Conservation (phyloP, 2,797 vertebrate genomes). For the Sternarchorhynchus goeldii region DNA sequence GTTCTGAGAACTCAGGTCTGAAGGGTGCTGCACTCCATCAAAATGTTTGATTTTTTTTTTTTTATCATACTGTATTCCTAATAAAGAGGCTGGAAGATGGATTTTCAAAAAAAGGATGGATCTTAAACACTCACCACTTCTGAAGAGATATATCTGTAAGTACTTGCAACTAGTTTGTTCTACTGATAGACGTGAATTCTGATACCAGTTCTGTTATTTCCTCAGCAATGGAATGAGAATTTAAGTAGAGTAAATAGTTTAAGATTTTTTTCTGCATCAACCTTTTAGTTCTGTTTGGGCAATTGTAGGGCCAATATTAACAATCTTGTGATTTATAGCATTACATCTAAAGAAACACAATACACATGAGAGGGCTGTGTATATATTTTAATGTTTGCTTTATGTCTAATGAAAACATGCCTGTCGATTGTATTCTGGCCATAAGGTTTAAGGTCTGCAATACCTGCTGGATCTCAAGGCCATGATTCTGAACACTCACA, state of each 20-base stretch:
- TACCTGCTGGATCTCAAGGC: neutral
- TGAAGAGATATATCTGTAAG: constrained; percentile 24
- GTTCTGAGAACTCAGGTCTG: neutral
- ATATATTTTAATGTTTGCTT: constrained; percentile 7
- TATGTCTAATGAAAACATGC: neutral
- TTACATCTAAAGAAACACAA: constrained; percentile 5
- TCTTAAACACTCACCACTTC: neutral
- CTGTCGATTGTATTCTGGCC: neutral
- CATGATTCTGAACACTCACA: neutral
- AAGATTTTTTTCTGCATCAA: neutral
- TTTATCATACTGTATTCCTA: neutral
- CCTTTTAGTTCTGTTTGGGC: neutral
- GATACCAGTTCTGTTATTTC: neutral
- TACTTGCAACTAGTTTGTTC: neutral
- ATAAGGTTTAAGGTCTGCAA: neutral
- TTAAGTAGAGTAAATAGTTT: neutral
- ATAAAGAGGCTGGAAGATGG: constrained; percentile 1
- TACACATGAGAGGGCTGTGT: constrained; percentile 14
- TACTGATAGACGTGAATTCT: neutral
- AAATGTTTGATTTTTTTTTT: constrained; percentile 27
- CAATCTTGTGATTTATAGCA: neutral
- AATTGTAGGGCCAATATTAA: neutral
- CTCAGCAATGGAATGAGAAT: neutral
- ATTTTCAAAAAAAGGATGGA: neutral
- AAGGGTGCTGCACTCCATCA: constrained; percentile 9